Evolutionary conservation across 2,797 vertebrate genomes (phyloP).

Genomic region (Sebastes minor): DNA sequence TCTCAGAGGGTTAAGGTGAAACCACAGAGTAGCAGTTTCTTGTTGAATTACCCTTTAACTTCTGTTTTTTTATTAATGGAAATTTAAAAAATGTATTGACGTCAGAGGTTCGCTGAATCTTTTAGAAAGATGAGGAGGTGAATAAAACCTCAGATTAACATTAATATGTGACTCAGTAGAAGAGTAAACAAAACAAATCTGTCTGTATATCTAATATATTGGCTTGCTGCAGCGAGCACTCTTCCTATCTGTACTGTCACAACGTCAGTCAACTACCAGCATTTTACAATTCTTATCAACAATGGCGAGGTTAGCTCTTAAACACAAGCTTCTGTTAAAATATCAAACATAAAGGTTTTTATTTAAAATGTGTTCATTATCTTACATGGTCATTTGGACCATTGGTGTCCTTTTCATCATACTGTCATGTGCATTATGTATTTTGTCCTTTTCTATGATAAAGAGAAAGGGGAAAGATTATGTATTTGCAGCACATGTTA

Average conservation of each 20-base stretch:
- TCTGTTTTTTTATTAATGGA: not conserved
- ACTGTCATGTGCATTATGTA: not conserved
- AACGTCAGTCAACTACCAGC: not conserved
- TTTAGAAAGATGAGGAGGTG: not conserved
- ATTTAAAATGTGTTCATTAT: constrained; percentile 34
- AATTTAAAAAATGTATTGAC: not conserved
- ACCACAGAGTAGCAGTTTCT: not conserved
- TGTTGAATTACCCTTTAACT: not conserved
- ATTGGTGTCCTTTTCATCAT: not conserved
- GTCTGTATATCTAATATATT: not conserved
- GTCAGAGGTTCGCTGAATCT: not conserved
- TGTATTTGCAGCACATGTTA: constrained; percentile 1
- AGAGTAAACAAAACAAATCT: not conserved
- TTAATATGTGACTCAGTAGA: not conserved
- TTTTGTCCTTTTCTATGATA: not conserved
- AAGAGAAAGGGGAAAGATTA: not conserved
- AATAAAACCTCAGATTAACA: constrained; percentile 6
- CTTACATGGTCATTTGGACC: not conserved
- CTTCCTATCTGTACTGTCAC: not conserved
- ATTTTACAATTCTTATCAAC: constrained; percentile 7
- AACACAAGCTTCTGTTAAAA: constrained; percentile 8
- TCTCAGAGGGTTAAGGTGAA: not conserved
- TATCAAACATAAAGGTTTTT: constrained; percentile 13
- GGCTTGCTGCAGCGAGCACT: not conserved
- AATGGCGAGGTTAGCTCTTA: not conserved